A percentile compares a stretch with the other conserved stretches of the same genome.
Conservation (phyloP, 2,113 vertebrate species). For the Melospiza georgiana region DNA sequence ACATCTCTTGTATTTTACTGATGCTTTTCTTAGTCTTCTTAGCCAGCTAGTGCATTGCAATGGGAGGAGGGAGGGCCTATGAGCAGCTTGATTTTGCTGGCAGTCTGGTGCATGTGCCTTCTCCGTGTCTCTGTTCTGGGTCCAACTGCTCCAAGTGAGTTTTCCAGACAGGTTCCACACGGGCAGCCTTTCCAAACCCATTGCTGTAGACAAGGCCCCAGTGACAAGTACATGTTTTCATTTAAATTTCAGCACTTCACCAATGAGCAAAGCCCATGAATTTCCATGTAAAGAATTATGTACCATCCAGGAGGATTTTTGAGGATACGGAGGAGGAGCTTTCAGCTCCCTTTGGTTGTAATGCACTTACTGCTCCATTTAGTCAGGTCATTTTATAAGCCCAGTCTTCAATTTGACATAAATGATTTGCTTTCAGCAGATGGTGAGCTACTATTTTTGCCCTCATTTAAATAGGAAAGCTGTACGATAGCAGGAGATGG, state of each 20-base stretch:
- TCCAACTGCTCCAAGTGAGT: neutral
- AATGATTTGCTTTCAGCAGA: conserved; percentile 64
- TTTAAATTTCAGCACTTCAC: neutral
- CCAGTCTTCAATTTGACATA: conserved; percentile 46
- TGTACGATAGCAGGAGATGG: conserved; percentile 3
- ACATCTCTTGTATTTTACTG: neutral
- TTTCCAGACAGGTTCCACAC: neutral
- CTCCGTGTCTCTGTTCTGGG: accelerated
- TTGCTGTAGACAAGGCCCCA: neutral
- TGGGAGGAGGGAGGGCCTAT: neutral
- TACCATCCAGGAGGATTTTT: conserved; percentile 4
- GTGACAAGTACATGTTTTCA: neutral
- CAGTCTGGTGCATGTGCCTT: neutral
- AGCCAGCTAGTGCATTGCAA: neutral
- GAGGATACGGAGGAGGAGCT: conserved; percentile 22
- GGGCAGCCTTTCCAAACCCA: neutral
- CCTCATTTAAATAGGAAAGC: conserved; percentile 62
- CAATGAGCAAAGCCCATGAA: neutral
- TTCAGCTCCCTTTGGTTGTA: neutral
- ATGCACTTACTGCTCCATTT: conserved; percentile 40
- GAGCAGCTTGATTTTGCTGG: neutral
- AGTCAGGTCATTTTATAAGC: conserved; percentile 53
- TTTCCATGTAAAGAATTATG: neutral
- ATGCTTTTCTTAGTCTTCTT: neutral
- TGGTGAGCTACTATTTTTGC: conserved; percentile 62